Percentiles rank a stretch among this genome's conserved stretches.
Conservation (phyloP, 2,888 invertebrate species). For the Steromphala cineraria region DNA sequence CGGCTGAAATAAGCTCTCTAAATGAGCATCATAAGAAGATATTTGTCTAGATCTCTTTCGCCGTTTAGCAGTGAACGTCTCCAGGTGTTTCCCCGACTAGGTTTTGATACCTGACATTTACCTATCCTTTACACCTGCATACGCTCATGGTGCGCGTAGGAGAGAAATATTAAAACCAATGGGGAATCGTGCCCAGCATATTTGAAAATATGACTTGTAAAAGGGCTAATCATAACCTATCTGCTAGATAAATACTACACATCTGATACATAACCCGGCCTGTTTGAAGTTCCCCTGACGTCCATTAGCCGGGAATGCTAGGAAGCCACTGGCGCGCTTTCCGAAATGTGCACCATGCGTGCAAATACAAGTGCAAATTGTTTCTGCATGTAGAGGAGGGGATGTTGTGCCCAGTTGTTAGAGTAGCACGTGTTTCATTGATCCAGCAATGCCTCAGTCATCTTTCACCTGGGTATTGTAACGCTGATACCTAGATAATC, state of each 20-base stretch:
- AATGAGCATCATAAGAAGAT: too few relatives aligned
- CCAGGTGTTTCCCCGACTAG: background rate
- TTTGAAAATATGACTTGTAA: background rate
- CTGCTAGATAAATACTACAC: background rate
- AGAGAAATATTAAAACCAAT: background rate
- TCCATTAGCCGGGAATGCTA: background rate
- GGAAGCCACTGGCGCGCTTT: background rate
- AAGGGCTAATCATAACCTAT: conserved; percentile 5
- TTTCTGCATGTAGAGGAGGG: background rate
- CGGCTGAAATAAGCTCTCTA: too few relatives aligned
- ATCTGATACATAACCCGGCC: background rate
- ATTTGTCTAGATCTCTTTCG: too few relatives aligned
- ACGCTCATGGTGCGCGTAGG: background rate
- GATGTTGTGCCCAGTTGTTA: background rate
- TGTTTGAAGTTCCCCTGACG: background rate
- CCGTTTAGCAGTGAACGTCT: too few relatives aligned
- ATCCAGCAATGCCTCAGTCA: background rate
- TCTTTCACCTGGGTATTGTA: background rate
- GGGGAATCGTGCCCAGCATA: background rate
- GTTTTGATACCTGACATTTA: background rate
- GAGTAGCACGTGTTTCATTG: background rate
- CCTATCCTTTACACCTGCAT: background rate
- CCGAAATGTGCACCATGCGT: background rate
- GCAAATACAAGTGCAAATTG: background rate
- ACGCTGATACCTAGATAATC: background rate